Evolutionary conservation across 2,888 invertebrate genomes (phyloP).

Genomic region (Pachymerium ferrugineum): DNA sequence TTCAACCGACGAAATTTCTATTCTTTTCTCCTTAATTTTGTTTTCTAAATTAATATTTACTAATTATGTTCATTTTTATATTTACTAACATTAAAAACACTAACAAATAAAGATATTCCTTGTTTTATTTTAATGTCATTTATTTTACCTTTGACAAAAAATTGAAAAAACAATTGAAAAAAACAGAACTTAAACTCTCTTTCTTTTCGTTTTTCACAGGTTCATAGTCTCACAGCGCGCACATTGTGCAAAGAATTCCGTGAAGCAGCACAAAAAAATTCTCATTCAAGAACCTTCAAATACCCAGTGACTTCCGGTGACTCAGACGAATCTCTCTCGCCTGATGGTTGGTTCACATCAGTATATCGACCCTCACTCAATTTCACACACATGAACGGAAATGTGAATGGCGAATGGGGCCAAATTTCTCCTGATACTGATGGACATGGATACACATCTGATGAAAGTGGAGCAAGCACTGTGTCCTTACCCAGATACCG

Average conservation of each 20-base stretch:
- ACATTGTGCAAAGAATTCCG: conserved; percentile 70
- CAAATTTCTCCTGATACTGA: conserved; percentile 29
- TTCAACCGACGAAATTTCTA: too few relatives aligned
- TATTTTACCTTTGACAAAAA: too few relatives aligned
- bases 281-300: background rate
- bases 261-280: conserved; percentile 49
- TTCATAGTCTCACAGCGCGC: conserved; percentile 72
- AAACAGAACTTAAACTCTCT: too few relatives aligned
- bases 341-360: background rate
- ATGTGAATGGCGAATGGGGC: background rate
- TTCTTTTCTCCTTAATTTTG: too few relatives aligned
- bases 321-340: conserved; percentile 17
- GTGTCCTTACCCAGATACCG: conserved; percentile 35
- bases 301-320: background rate
- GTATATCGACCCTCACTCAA: background rate
- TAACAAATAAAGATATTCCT: too few relatives aligned
- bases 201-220: conserved; percentile 43
- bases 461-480: conserved; percentile 38
- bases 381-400: background rate
- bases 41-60: too few relatives aligned
- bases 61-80: too few relatives aligned
- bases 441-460: conserved; percentile 39
- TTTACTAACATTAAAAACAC: too few relatives aligned
- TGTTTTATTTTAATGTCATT: too few relatives aligned
- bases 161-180: too few relatives aligned